Percentiles rank a stretch among this genome's conserved stretches.
Conservation (phyloP, 2,113 vertebrate species). For the Helogale parvula region DNA sequence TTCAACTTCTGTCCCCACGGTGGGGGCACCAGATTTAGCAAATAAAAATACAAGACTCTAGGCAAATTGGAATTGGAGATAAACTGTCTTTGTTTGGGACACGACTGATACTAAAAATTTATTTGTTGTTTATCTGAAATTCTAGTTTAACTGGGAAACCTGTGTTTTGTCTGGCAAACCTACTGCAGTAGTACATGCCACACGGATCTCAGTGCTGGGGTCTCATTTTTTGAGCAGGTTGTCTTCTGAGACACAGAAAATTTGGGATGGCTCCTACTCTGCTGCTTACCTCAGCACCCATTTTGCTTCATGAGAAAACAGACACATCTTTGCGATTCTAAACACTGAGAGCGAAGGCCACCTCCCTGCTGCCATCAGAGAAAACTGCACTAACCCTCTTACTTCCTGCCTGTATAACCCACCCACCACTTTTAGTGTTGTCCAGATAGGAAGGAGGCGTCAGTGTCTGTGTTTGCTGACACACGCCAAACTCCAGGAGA, state of each 20-base stretch:
- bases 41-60: neutral
- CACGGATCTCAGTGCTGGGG: neutral
- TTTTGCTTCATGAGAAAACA: neutral
- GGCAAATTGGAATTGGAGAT: neutral
- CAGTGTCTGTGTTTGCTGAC: neutral
- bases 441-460: neutral
- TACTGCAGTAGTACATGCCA: neutral
- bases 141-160: neutral
- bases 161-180: neutral
- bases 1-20: neutral
- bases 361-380: neutral
- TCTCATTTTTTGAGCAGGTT: neutral
- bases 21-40: neutral
- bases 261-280: neutral
- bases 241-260: neutral
- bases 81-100: neutral
- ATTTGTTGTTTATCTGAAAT: neutral
- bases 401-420: neutral
- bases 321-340: neutral
- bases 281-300: neutral
- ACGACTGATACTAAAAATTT: neutral
- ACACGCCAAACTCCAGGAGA: neutral
- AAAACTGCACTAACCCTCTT: neutral
- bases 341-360: neutral
- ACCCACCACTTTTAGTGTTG: neutral